These are phyloP conservation scores for Vulpes ferrilata DNA, from an alignment of 2,113 vertebrate species.

Conservation along the genomic window DNA sequence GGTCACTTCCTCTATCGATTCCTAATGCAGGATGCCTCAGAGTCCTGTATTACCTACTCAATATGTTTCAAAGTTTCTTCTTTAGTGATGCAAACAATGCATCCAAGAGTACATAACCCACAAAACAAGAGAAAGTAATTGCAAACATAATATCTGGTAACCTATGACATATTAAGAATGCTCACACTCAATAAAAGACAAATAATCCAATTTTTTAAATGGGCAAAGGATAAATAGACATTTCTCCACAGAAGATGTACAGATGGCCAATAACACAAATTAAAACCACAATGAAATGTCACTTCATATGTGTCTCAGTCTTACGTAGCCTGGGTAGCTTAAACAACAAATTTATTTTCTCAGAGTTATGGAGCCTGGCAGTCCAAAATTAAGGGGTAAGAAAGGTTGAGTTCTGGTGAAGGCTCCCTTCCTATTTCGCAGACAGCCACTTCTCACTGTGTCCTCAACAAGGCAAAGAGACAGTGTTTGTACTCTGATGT, in stretches of 20 bases:
- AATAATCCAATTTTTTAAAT: neutral
- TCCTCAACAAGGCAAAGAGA: neutral
- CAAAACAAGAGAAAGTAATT: neutral
- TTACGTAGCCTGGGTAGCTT: neutral
- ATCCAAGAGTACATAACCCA: neutral
- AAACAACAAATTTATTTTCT: neutral
- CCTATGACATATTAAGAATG: neutral
- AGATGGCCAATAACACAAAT: neutral
- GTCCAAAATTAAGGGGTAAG: neutral
- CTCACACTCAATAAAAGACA: neutral
- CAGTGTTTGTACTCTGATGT: neutral
- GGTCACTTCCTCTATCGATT: neutral
- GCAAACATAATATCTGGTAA: neutral
- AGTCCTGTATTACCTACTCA: neutral
- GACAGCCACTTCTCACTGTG: neutral
- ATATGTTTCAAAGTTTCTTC: neutral
- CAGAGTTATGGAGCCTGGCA: neutral
- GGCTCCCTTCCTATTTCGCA: neutral
- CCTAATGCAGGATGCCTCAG: neutral
- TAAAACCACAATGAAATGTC: neutral
- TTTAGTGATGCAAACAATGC: neutral
- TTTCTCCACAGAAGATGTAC: conserved; percentile 10
- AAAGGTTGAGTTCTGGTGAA: neutral
- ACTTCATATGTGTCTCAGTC: neutral
- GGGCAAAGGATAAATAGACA: neutral